Evolutionary conservation across 2,888 invertebrate genomes (phyloP).

Genomic region (Clunio marinus): DNA sequence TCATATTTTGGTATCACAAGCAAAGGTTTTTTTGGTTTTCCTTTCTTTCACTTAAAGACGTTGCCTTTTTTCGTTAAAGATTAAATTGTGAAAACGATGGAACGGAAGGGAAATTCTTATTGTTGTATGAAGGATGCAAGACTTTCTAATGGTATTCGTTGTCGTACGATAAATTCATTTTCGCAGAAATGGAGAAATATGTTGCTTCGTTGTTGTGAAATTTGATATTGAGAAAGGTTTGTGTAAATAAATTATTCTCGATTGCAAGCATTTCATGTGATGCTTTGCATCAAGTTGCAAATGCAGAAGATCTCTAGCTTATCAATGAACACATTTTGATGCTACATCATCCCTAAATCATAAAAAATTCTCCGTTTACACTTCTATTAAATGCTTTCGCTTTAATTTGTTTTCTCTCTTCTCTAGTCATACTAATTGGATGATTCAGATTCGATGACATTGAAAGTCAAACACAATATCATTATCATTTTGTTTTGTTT

Average conservation of each 20-base stretch:
- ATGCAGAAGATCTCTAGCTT: no score
- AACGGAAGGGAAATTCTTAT: constrained; percentile 15
- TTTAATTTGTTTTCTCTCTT: constrained; percentile 1
- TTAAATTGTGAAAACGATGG: constrained; percentile 7
- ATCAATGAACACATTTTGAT: no score
- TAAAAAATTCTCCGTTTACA: no score
- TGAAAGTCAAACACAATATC: constrained; percentile 15
- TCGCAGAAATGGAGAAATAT: constrained; percentile 21
- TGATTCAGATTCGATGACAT: constrained; percentile 3
- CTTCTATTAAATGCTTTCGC: no score
- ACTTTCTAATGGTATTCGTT: constrained; percentile 13
- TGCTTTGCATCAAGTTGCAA: background rate
- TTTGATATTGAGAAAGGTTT: no score
- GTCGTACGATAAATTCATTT: constrained; percentile 25
- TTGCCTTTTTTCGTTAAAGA: constrained; percentile 14
- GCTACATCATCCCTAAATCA: no score
- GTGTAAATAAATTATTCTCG: no score
- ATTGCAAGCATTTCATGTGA: no score
- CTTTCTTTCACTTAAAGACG: background rate
- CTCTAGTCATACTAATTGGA: constrained; percentile 8
- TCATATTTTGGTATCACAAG: background rate
- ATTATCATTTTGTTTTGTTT: background rate
- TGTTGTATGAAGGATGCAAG: background rate
- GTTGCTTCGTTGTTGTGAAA: constrained; percentile 8
- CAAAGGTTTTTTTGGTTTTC: constrained; percentile 12